Percentiles rank a stretch among this genome's conserved stretches.
These are phyloP conservation scores for Lucilia cuprina DNA, from an alignment of 1,140 invertebrate genomes.

Conservation along the genomic window DNA sequence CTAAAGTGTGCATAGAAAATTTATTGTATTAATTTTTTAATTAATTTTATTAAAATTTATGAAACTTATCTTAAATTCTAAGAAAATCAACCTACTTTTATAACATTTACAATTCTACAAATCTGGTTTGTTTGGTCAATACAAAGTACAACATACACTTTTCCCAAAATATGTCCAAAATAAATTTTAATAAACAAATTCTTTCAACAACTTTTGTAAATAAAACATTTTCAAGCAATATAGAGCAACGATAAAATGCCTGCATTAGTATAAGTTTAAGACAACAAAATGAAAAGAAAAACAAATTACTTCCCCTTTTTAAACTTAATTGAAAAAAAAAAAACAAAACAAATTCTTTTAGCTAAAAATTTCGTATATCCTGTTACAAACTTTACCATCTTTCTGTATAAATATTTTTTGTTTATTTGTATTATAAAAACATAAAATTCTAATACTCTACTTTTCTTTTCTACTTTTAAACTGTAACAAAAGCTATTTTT, in stretches of 20 bases:
- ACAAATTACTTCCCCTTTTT: not conserved
- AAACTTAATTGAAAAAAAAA: not conserved
- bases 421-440: not conserved
- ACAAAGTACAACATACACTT: slow-evolving; percentile 41
- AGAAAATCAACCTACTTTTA: too few species aligned
- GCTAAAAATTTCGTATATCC: not conserved
- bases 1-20: too few species aligned
- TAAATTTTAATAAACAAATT: not conserved
- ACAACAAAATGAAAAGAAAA: not conserved
- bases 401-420: not conserved
- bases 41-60: too few species aligned
- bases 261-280: not conserved
- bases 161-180: not conserved
- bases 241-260: not conserved
- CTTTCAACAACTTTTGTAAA: not conserved
- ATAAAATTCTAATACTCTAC: not conserved
- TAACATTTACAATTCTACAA: not conserved
- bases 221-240: not conserved
- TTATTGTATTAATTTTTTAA: too few species aligned
- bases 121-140: slow-evolving; percentile 11
- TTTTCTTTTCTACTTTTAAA: not conserved
- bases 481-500: not conserved
- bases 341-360: not conserved
- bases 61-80: too few species aligned
- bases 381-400: not conserved